phyloP scores from a whole-genome alignment of 2,797 vertebrate genomes.

The Pantherophis vulpinus region DNA sequence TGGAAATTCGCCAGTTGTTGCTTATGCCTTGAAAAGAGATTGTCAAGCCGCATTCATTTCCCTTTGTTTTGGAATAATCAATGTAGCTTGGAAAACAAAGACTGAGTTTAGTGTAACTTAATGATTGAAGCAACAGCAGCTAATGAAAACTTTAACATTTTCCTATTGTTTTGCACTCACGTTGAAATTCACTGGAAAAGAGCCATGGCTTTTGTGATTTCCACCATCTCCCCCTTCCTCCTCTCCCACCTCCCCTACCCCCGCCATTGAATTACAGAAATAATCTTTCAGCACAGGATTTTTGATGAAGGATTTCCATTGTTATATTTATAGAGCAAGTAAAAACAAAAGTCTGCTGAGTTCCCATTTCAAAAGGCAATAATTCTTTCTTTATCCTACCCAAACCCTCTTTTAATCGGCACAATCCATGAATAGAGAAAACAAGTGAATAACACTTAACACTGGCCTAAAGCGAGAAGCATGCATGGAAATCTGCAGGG shows the following conservation, averaged over 20 bases:
- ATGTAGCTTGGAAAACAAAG: not conserved
- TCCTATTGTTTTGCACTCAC: not conserved
- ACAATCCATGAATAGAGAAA: not conserved
- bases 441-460: not conserved
- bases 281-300: not conserved
- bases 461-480: not conserved
- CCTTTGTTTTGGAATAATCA: slow-evolving; percentile 3
- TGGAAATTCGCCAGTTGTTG: not conserved
- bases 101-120: not conserved
- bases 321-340: not conserved
- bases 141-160: not conserved
- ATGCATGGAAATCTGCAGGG: not conserved
- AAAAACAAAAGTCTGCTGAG: not conserved
- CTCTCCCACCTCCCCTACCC: not conserved
- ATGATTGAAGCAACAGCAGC: not conserved
- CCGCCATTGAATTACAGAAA: not conserved
- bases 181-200: not conserved
- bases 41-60: not conserved
- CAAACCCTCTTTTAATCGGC: not conserved
- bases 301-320: not conserved
- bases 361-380: not conserved
- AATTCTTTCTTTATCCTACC: not conserved
- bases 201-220: not conserved
- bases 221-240: not conserved
- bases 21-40: not conserved